phyloP scores from a whole-genome alignment of 2,113 vertebrate species.

The Bucco capensis region DNA sequence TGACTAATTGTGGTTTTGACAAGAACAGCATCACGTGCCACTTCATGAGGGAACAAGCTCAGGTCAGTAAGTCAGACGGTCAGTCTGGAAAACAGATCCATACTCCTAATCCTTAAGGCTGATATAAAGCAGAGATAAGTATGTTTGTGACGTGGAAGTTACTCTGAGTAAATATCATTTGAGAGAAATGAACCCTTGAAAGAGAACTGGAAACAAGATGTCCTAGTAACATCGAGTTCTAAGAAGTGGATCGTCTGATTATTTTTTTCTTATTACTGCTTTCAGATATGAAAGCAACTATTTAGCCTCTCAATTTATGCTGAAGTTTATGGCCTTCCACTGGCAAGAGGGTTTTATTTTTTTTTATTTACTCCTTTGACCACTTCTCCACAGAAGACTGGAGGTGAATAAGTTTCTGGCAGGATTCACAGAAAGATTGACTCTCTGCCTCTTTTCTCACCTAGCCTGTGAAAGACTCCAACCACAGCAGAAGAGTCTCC shows the following conservation, averaged over 20 bases:
- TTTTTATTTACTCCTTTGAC: neutral
- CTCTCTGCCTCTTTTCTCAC: neutral
- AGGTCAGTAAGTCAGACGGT: slow-evolving; percentile 76
- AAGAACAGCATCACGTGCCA: slow-evolving; percentile 68
- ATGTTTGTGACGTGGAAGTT: slow-evolving; percentile 50
- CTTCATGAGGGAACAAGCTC: slow-evolving; percentile 51
- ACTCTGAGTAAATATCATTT: slow-evolving; percentile 38
- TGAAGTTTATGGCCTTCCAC: neutral
- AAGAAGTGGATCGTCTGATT: neutral
- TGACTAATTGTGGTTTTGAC: slow-evolving; percentile 79
- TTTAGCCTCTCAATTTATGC: neutral
- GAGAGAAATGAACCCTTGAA: slow-evolving; percentile 5
- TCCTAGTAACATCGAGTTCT: neutral
- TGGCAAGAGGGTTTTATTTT: neutral
- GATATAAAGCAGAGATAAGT: slow-evolving; percentile 72
- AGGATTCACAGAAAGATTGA: neutral
- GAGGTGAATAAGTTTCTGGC: neutral
- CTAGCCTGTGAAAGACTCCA: neutral
- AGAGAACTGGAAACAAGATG: slow-evolving; percentile 15
- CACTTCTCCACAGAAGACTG: neutral
- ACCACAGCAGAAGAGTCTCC: neutral
- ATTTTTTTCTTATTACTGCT: neutral
- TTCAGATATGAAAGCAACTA: neutral
- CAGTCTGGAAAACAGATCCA: slow-evolving; percentile 79
- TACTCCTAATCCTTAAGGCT: slow-evolving; percentile 71